Percentiles rank a stretch among this genome's conserved stretches.
These are phyloP conservation scores for Tiliacea aurago DNA, from an alignment of 2,888 invertebrate genomes.

Conservation along the genomic window DNA sequence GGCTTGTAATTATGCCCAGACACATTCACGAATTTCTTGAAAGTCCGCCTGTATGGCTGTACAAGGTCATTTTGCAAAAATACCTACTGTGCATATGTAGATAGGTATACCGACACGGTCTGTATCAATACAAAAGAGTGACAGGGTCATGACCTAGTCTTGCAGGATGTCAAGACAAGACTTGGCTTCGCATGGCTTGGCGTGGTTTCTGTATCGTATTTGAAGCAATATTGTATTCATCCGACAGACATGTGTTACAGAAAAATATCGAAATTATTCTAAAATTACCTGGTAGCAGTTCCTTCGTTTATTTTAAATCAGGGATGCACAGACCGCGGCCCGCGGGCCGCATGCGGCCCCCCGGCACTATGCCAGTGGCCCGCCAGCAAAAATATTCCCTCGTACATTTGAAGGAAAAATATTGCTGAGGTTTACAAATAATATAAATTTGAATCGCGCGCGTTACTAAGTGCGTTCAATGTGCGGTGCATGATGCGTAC, in stretches of 20 bases:
- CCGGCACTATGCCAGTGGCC: too few relatives aligned
- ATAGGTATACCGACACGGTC: slow-evolving; percentile 21
- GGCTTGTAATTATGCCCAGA: neutral
- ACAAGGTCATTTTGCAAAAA: slow-evolving; percentile 47
- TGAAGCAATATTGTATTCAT: slow-evolving; percentile 14
- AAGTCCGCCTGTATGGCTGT: slow-evolving; percentile 15
- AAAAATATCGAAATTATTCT: neutral
- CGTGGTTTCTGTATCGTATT: slow-evolving; percentile 11
- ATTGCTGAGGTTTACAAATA: too few relatives aligned
- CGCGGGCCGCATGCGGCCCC: too few relatives aligned
- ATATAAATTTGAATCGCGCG: too few relatives aligned
- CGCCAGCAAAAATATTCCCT: too few relatives aligned
- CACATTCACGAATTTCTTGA: slow-evolving; percentile 30
- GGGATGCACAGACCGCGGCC: too few relatives aligned
- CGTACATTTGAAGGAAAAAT: too few relatives aligned
- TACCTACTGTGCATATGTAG: slow-evolving; percentile 9
- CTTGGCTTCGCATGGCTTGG: slow-evolving; percentile 20
- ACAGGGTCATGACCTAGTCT: slow-evolving; percentile 50
- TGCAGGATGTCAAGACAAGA: slow-evolving; percentile 21
- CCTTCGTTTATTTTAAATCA: neutral
- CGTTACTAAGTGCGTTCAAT: too few relatives aligned
- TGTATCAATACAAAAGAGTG: slow-evolving; percentile 36
- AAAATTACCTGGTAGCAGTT: neutral
- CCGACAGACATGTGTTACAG: slow-evolving; percentile 8
- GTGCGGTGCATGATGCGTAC: too few relatives aligned